Conservation (phyloP, 2,797 vertebrate genomes). For the Etheostoma nigrum region DNA sequence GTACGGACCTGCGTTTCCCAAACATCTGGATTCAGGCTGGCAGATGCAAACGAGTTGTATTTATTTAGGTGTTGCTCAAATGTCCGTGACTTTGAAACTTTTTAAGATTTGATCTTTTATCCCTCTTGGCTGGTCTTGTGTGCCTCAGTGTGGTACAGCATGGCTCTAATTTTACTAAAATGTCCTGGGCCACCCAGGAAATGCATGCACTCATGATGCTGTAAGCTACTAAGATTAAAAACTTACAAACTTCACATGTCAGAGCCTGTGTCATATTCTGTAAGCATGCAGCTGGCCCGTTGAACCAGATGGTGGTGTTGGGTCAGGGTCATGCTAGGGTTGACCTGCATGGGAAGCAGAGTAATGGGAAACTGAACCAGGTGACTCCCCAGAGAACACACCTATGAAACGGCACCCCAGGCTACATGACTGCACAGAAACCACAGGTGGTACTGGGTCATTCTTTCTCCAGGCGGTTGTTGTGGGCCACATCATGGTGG, state of each 20-base stretch:
- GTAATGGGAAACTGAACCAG: slow-evolving; percentile 18
- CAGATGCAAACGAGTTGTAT: slow-evolving; percentile 23
- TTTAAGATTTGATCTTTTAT: slow-evolving; percentile 30
- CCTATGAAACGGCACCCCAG: slow-evolving; percentile 31
- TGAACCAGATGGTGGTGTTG: slow-evolving; percentile 46
- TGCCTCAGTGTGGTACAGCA: slow-evolving; percentile 16
- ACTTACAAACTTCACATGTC: too few relatives aligned
- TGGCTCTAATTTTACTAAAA: neutral
- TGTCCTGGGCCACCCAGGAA: slow-evolving; percentile 31
- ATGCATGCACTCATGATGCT: neutral
- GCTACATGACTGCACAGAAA: slow-evolving; percentile 31
- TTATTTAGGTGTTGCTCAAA: slow-evolving; percentile 46
- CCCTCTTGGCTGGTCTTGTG: slow-evolving; percentile 4
- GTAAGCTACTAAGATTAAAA: slow-evolving; percentile 4
- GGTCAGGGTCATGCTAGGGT: slow-evolving; percentile 31
- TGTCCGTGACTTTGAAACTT: slow-evolving; percentile 46
- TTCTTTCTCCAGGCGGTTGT: slow-evolving; percentile 27
- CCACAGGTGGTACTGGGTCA: slow-evolving; percentile 31
- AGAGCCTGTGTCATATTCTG: neutral
- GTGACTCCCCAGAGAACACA: slow-evolving; percentile 25
- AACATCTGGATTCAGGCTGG: slow-evolving; percentile 58
- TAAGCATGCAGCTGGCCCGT: slow-evolving; percentile 14
- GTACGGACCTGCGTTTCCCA: slow-evolving; percentile 9
- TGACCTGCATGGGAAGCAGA: slow-evolving; percentile 34
- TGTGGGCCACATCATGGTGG: neutral